Evolutionary conservation across 2,888 invertebrate genomes (phyloP).

Genomic region (Diachrysia chrysitis): DNA sequence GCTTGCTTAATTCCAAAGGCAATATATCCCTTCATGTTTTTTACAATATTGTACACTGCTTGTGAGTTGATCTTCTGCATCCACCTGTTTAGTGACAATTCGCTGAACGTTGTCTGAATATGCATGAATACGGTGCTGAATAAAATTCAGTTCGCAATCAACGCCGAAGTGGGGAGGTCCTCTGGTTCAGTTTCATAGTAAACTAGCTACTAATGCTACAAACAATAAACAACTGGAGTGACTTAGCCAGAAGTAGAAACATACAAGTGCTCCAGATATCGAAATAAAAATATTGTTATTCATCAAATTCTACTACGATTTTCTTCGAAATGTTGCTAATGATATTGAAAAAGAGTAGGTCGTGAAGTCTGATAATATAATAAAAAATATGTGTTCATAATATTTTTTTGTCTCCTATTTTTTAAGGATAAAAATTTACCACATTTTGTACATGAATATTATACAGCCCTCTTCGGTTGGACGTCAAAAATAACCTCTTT

Average conservation of each 20-base stretch:
- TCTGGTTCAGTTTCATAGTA: slow-evolving; percentile 17
- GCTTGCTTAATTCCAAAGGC: too few species aligned
- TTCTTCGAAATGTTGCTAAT: neutral
- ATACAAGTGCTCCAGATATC: neutral
- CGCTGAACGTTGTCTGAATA: slow-evolving; percentile 41
- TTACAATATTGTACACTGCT: neutral
- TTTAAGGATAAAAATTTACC: too few species aligned
- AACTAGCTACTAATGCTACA: slow-evolving; percentile 12
- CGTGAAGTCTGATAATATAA: too few species aligned
- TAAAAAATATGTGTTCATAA: too few species aligned
- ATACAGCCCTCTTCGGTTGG: neutral
- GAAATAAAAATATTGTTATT: neutral
- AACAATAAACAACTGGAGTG: neutral
- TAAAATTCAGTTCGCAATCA: slow-evolving; percentile 45
- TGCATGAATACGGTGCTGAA: slow-evolving; percentile 37
- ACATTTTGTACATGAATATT: too few species aligned
- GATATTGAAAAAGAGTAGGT: neutral
- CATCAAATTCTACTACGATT: neutral
- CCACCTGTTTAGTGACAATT: neutral
- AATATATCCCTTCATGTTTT: neutral
- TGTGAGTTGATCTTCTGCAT: neutral
- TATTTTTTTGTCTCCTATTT: too few species aligned
- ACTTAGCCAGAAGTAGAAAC: neutral
- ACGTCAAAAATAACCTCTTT: neutral
- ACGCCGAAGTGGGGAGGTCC: slow-evolving; percentile 27